Base-by-base conservation (phyloP, 2,113 vertebrate species). In the Entelurus aequoreus region DNA sequence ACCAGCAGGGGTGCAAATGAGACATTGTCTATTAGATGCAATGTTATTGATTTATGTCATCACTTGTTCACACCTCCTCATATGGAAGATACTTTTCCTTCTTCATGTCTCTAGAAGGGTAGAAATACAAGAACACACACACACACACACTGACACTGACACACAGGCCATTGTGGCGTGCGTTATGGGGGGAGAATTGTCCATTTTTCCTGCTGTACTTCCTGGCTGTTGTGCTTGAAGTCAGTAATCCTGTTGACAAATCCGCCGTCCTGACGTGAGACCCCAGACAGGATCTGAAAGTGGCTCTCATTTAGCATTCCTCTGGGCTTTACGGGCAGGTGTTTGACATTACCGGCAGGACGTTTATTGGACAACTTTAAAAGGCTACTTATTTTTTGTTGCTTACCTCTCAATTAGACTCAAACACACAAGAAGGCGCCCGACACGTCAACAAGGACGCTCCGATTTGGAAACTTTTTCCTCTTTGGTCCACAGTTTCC, bases 241-340 rank as follows among this genome's bases (percentile, higher is more conserved):
- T 80, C 78, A 65, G 80, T 90, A 90, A 89, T 90, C 85, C 87
- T 73, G 77, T 84, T 86, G 84, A 86, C 87, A 87, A 87, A 90
- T 86, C 88, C 84, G 81, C 86, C 84, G 84, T 87, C 87, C 88
- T 87, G 80, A 88, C 87, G 81, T 81, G 86, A 88, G 84, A 87
- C 72, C 84, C 84, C 83, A 90, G 87, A 84, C 87, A 81, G 86
- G 63, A 72, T 84, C 78, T 87, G 85, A 77, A 87, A 82, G 82
- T 89, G 87, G 84, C 83, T 90, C 90, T 91, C 87, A 88, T 90
- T 90, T 86, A 89, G 89, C 91, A 90, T 90, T 90, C 90, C 90
- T 88, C 77, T 65, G 81, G 77, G 81, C 76, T 92, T 91, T 91
- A 91, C 65, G 85, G 86, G 88, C 90, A 90, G 90, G 88, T 92